A percentile compares a stretch with the other conserved stretches of the same genome.
These are phyloP conservation scores for Archocentrus centrarchus DNA, from an alignment of 2,113 vertebrate genomes.

Conservation along the genomic window DNA sequence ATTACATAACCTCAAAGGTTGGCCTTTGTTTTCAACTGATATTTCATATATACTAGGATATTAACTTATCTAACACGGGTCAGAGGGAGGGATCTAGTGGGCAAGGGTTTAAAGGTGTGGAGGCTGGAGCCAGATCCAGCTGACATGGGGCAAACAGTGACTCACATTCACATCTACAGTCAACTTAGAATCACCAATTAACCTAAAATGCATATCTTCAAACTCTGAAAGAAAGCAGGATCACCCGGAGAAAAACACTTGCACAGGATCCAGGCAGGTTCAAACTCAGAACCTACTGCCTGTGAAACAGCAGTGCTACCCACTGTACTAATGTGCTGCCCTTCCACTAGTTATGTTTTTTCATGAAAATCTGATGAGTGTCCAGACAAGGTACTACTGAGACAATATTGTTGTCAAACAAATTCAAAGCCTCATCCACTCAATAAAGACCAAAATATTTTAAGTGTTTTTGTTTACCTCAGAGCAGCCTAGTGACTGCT, in stretches of 20 bases:
- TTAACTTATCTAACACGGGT: neutral
- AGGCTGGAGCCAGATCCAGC: neutral
- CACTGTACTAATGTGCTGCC: neutral
- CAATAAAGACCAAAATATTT: constrained; percentile 28
- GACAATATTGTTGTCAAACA: constrained; percentile 40
- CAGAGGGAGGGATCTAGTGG: neutral
- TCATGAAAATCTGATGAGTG: constrained; percentile 16
- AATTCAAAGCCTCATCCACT: constrained; percentile 1
- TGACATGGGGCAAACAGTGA: neutral
- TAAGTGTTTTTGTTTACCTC: constrained; percentile 36
- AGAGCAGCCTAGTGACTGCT: constrained; percentile 23
- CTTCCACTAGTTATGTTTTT: neutral
- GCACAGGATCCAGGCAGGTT: neutral
- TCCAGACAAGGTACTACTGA: constrained; percentile 30
- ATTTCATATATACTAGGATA: neutral
- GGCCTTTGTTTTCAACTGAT: neutral
- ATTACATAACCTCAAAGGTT: neutral
- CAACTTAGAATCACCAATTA: neutral
- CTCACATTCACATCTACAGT: neutral
- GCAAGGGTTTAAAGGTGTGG: neutral
- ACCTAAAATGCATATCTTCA: neutral
- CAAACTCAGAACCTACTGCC: neutral
- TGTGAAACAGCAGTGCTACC: neutral
- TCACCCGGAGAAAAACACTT: constrained; percentile 1
- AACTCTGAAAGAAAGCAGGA: neutral